Conservation (phyloP, 2,113 vertebrate genomes). For the Peucedramus taeniatus region DNA sequence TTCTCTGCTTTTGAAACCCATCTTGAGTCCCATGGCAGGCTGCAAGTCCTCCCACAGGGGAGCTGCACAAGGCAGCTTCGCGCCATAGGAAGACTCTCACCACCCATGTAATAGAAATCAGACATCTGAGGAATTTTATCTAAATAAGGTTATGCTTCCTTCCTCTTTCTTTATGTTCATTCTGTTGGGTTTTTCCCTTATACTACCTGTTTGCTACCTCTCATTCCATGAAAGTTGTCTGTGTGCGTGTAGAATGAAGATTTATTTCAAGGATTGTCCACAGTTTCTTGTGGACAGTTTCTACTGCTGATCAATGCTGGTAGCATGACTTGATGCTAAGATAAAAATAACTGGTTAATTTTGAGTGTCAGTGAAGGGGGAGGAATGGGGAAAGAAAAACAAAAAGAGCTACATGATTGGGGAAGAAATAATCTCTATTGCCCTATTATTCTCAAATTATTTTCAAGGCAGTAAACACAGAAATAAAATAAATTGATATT, state of each 20-base stretch:
- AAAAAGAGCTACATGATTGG: neutral
- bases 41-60: rapidly evolving
- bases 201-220: neutral
- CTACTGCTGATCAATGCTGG: neutral
- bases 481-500: neutral
- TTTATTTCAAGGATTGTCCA: neutral
- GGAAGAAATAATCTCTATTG: neutral
- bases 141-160: neutral
- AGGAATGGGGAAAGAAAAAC: neutral
- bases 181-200: neutral
- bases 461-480: neutral
- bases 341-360: neutral
- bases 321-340: neutral
- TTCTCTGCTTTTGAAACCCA: rapidly evolving
- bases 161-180: neutral
- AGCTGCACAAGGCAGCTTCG: rapidly evolving
- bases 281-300: neutral
- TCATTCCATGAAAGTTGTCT: neutral
- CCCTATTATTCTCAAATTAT: neutral
- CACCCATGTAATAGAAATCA: neutral
- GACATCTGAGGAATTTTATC: neutral
- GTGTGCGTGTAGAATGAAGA: neutral
- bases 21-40: neutral
- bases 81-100: neutral
- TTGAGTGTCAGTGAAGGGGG: neutral